Conservation (phyloP, 2,113 vertebrate species). For the Alectura lathami region DNA sequence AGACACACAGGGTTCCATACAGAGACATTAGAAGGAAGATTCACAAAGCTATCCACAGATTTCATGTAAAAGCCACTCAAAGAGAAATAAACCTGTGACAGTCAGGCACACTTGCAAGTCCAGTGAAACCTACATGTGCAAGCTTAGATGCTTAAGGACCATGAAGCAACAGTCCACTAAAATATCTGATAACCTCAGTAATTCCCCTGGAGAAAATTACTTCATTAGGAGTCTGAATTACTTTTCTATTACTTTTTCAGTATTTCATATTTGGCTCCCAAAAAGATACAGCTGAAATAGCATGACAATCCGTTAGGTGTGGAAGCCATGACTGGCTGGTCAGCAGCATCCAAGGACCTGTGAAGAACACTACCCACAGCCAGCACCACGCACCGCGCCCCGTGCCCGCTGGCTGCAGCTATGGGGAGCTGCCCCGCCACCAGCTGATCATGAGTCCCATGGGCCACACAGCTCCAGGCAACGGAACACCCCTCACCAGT, state of each 20-base stretch:
- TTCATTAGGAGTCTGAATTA: not conserved
- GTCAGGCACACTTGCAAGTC: not conserved
- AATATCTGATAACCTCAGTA: not conserved
- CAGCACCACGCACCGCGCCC: not conserved
- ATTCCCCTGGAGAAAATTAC: not conserved
- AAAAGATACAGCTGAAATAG: not conserved
- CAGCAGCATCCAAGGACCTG: not conserved
- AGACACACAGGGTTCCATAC: not conserved
- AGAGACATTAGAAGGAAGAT: not conserved
- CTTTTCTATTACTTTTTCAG: not conserved
- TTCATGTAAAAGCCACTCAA: not conserved
- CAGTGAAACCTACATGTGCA: fast-evolving
- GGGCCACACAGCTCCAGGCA: not conserved
- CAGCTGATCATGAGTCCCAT: fast-evolving
- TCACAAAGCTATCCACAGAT: not conserved
- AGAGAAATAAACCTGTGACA: not conserved
- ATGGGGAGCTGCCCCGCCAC: not conserved
- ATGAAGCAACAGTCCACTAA: not conserved
- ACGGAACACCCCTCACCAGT: fast-evolving
- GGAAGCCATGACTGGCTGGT: not conserved
- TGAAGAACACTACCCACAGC: too few relatives aligned
- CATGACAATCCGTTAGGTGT: not conserved
- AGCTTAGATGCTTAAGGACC: not conserved
- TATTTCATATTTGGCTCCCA: not conserved
- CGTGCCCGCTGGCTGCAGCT: fast-evolving